Conservation (phyloP, 2,797 vertebrate species). For the Mustela erminea region DNA sequence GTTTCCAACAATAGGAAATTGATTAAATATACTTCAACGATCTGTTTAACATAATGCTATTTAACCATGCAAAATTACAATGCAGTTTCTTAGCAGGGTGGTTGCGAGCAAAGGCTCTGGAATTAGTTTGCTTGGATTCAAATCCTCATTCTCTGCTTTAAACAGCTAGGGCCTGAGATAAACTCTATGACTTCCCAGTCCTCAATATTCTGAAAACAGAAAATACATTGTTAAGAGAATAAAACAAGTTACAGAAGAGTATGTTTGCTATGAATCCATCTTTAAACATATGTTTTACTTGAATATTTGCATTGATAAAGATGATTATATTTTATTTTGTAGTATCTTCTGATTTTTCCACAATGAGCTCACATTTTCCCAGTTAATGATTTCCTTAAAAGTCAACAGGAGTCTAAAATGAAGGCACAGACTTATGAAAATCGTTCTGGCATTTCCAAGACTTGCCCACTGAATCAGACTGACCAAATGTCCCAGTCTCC, state of each 20-base stretch:
- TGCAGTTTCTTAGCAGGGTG: neutral
- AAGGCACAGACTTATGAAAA: neutral
- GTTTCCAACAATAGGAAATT: neutral
- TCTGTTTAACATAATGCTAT: neutral
- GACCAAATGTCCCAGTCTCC: neutral
- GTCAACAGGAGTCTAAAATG: neutral
- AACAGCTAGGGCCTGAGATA: neutral
- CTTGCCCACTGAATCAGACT: neutral
- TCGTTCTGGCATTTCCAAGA: neutral
- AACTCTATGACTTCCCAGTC: neutral
- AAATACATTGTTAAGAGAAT: neutral
- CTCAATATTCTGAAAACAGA: neutral
- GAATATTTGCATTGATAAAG: neutral
- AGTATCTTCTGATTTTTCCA: slow-evolving; percentile 20
- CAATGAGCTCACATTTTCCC: neutral
- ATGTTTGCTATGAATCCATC: neutral
- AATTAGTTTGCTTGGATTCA: neutral
- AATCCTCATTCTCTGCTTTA: neutral
- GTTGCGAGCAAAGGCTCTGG: neutral
- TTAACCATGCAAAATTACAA: neutral
- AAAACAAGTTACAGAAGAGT: neutral
- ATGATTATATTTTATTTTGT: slow-evolving; percentile 12
- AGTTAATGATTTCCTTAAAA: slow-evolving; percentile 9
- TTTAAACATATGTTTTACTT: neutral
- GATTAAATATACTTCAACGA: neutral